Percentiles rank a stretch among this genome's conserved stretches.
Conservation (phyloP, 2,113 vertebrate species). For the Gadus chalcogrammus region DNA sequence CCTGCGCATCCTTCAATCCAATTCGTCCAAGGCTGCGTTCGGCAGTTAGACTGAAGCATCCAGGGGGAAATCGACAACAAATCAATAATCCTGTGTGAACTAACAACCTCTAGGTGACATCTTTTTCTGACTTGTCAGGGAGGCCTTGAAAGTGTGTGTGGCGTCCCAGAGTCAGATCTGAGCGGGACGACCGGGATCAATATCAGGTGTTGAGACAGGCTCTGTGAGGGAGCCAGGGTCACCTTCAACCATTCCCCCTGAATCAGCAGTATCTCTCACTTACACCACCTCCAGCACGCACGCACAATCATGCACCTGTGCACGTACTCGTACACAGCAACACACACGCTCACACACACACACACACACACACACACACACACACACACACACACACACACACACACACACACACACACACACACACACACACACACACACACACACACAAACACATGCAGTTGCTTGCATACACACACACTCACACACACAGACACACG, state of each 20-base stretch:
- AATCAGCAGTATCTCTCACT: constrained; percentile 73
- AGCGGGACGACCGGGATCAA: constrained; percentile 67
- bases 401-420: too few species aligned
- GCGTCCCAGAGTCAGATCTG: constrained; percentile 67
- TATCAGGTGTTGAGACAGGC: constrained; percentile 70
- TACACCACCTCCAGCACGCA: neutral
- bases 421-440: neutral
- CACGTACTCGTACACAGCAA: constrained; percentile 23
- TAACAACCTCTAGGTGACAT: constrained; percentile 42
- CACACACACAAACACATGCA: too few species aligned
- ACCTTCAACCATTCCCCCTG: constrained; percentile 75
- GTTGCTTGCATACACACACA: too few species aligned
- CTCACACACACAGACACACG: constrained; percentile 3
- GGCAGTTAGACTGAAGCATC: constrained; percentile 39
- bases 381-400: too few species aligned
- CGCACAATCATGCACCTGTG: constrained; percentile 1
- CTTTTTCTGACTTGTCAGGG: constrained; percentile 67
- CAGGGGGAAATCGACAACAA: constrained; percentile 55
- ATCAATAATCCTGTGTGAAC: constrained; percentile 51
- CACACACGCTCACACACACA: constrained; percentile 7
- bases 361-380: too few species aligned
- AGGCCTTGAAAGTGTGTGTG: constrained; percentile 45
- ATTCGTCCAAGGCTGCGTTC: constrained; percentile 25
- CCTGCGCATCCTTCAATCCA: too few species aligned
- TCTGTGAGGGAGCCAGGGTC: constrained; percentile 66